Conservation (phyloP, 2,888 invertebrate genomes). For the Cerceris rybyensis region DNA sequence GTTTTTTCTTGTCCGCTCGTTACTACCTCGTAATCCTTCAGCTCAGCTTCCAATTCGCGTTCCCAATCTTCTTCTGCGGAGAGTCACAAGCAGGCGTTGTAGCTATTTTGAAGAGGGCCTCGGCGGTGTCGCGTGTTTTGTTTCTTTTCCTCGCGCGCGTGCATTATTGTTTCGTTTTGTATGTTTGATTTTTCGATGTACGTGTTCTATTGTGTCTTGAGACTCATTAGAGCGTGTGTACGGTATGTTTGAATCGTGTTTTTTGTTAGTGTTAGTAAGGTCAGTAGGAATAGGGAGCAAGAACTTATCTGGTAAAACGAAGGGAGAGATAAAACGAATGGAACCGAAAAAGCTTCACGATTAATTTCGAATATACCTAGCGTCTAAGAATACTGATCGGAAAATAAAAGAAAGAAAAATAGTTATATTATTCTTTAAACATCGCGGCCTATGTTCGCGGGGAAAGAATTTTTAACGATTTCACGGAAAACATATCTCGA, state of each 20-base stretch:
- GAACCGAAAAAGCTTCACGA: background rate
- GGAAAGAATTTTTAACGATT: background rate
- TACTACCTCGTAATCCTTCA: conserved; percentile 97
- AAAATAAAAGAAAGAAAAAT: background rate
- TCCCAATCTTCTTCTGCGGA: conserved; percentile 95
- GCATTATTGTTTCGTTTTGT: conserved; percentile 16
- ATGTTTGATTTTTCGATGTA: conserved; percentile 15
- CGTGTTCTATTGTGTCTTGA: background rate
- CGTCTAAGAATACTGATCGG: conserved; percentile 3
- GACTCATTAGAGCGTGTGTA: background rate
- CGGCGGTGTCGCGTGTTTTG: conserved; percentile 43
- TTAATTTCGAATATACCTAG: background rate
- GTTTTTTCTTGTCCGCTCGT: conserved; percentile 82
- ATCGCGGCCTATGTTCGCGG: background rate
- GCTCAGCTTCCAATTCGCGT: conserved; percentile 96
- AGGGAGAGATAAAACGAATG: conserved; percentile 19
- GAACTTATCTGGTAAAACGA: conserved; percentile 42
- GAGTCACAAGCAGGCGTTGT: conserved; percentile 79
- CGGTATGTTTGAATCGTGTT: conserved; percentile 10
- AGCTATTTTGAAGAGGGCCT: conserved; percentile 77
- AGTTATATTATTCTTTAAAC: background rate
- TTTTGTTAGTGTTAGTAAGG: conserved; percentile 42
- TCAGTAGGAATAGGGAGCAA: background rate
- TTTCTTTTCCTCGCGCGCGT: conserved; percentile 22
- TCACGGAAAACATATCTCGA: background rate